phyloP scores from a whole-genome alignment of 2,113 vertebrate species.

The Lichenostomus cassidix region DNA sequence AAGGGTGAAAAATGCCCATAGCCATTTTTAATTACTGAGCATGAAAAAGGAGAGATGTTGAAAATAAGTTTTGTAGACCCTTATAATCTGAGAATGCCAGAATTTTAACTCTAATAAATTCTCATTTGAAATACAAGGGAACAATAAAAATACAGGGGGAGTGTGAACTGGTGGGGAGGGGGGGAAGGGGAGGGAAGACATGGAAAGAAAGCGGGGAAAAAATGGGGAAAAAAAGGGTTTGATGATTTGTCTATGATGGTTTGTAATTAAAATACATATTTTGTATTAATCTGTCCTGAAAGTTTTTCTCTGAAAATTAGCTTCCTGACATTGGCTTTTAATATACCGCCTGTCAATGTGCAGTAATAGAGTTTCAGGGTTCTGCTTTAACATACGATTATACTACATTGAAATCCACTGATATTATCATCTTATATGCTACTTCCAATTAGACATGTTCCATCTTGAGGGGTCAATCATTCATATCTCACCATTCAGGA shows the following conservation, averaged over 20 bases:
- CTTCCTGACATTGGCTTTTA: conserved; percentile 25
- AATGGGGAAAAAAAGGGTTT: rapidly evolving
- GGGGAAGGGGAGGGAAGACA: background rate
- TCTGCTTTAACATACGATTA: conserved; percentile 53
- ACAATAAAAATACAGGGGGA: background rate
- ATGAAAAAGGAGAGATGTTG: conserved; percentile 62
- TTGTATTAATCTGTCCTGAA: background rate
- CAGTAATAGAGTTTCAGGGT: conserved; percentile 30
- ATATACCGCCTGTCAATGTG: conserved; percentile 39
- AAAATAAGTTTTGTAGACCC: conserved; percentile 70
- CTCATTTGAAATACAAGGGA: conserved; percentile 23
- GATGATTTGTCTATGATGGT: background rate
- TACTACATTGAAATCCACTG: conserved; percentile 39
- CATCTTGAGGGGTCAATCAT: conserved; percentile 28
- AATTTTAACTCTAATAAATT: conserved; percentile 31
- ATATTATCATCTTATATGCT: conserved; percentile 59
- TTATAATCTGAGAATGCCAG: conserved; percentile 23
- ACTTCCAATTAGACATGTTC: conserved; percentile 50
- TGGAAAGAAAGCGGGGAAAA: background rate
- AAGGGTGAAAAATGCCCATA: conserved; percentile 76
- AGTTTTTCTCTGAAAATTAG: conserved; percentile 46
- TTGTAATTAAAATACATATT: conserved; percentile 54
- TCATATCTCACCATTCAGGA: background rate
- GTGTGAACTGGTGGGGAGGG: too few species aligned
- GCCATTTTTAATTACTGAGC: conserved; percentile 83